A percentile compares a stretch with the other conserved stretches of the same genome.
Evolutionary conservation across 2,888 invertebrate species (phyloP).

Genomic region (Pedicia rivosa): DNA sequence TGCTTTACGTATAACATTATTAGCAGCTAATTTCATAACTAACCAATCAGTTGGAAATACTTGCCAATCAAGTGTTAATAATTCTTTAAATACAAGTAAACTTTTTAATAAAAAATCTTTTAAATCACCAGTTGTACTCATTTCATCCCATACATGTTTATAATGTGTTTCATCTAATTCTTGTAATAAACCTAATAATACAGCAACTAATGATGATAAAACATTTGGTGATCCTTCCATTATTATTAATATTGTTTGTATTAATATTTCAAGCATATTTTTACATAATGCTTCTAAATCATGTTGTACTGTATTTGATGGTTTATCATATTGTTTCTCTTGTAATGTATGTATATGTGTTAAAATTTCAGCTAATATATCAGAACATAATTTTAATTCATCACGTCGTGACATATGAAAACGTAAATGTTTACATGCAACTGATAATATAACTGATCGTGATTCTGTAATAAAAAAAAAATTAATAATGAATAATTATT

Average conservation of each 20-base stretch:
- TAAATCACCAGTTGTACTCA: slow-evolving; percentile 50
- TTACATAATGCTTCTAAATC: slow-evolving; percentile 72
- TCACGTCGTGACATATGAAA: slow-evolving; percentile 67
- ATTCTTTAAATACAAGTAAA: slow-evolving; percentile 39
- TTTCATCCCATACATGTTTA: slow-evolving; percentile 68
- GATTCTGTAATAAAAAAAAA: slow-evolving; percentile 44
- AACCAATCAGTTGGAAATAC: slow-evolving; percentile 80
- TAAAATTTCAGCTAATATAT: slow-evolving; percentile 74
- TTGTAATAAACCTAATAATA: slow-evolving; percentile 70
- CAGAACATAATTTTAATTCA: slow-evolving; percentile 68
- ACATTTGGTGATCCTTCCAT: slow-evolving; percentile 62
- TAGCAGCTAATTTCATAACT: slow-evolving; percentile 74
- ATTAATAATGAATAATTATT: slow-evolving; percentile 6
- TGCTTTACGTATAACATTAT: slow-evolving; percentile 69
- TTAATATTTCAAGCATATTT: slow-evolving; percentile 65
- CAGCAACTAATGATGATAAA: slow-evolving; percentile 62
- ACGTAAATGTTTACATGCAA: slow-evolving; percentile 72
- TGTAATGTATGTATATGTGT: slow-evolving; percentile 35
- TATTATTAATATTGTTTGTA: slow-evolving; percentile 68
- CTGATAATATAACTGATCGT: slow-evolving; percentile 63
- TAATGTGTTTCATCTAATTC: slow-evolving; percentile 79
- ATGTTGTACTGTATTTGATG: slow-evolving; percentile 39
- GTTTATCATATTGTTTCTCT: slow-evolving; percentile 35
- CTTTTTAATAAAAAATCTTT: slow-evolving; percentile 76
- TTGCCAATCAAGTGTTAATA: slow-evolving; percentile 28